Evolutionary conservation across 2,888 invertebrate species (phyloP), one percentile per base, ranked within the genome.

Genomic region (Trichacis sp.): DNA sequence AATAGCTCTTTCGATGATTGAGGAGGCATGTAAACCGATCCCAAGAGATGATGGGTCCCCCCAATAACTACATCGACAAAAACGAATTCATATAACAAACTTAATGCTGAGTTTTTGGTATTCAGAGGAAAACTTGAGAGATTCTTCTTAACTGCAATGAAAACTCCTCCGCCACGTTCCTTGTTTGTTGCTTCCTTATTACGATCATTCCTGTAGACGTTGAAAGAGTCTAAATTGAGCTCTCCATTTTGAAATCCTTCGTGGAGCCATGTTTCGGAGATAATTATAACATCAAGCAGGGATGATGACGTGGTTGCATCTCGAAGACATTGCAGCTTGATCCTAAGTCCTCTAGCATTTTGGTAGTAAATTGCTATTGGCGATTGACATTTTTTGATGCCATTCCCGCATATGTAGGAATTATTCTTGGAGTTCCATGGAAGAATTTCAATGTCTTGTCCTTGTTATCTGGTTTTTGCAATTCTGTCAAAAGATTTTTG

Each of bases 231-330:
- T 0, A 58, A 12, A 14, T 46, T 50, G 0, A 63, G 50, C 43
- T 63, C 63, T 1, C 9, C 42, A 45, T 63, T 38, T 2, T 5
- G 15, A 11, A 63, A 57, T 9, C 49, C 63, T 0, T 24, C 14
- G 33, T 63, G 53, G 1, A 63, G 29, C 53, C 53, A 63, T 0
- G 57, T 63, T 12, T 63, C 63, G 0, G 57, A 52, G 1, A 63
- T 38, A 1, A 58, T 19, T 1, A 63, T 24, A 9, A 63, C 24
- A 30, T 58, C 57, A 29, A 14, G 43, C 8, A 24, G 9, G n/a
- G 1, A 4, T 2, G 12, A 5, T 24, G n/a, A 29, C 11, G 36
- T n/a, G 15, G 3, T 8, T 6, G 33, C 9, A 20, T 47, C 47
- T 1, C 15, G 20, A 4, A 56, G 29, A 2, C 2, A 15, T 1